Evolutionary conservation across 2,113 vertebrate species (phyloP).

Genomic region (Helogale parvula): DNA sequence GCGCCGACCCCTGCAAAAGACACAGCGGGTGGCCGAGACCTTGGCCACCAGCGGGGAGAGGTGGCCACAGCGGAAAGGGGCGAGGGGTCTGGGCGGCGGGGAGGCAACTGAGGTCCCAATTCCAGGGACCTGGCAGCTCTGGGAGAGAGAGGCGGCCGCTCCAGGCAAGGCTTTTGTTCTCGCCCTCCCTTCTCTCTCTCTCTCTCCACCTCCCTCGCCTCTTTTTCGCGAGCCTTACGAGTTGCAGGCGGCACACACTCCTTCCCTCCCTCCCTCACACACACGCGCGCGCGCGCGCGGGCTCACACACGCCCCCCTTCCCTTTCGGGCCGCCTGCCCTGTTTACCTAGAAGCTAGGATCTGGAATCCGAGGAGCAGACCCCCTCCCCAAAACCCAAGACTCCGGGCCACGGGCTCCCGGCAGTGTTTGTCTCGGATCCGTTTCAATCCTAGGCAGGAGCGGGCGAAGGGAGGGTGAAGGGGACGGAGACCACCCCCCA

Average conservation of each 20-base stretch:
- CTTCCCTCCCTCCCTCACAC: slow-evolving; percentile 16
- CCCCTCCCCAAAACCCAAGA: slow-evolving; percentile 20
- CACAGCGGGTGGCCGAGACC: background rate
- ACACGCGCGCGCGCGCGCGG: background rate
- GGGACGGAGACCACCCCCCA: background rate
- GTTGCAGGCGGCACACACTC: slow-evolving; percentile 69
- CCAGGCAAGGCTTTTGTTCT: slow-evolving; percentile 66
- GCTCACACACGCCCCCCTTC: slow-evolving; percentile 66
- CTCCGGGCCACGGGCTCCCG: background rate
- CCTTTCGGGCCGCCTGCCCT: slow-evolving; percentile 28
- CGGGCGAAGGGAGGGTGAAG: background rate
- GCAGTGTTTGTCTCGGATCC: background rate
- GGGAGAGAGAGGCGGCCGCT: background rate
- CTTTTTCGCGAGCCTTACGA: slow-evolving; percentile 62
- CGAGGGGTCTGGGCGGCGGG: background rate
- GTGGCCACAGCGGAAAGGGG: background rate
- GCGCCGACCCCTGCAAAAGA: background rate
- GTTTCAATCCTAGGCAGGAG: background rate
- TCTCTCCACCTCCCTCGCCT: slow-evolving; percentile 51
- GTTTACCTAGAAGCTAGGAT: slow-evolving; percentile 46
- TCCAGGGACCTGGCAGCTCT: background rate
- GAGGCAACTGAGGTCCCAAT: background rate
- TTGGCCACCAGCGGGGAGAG: background rate
- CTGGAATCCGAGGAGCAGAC: background rate
- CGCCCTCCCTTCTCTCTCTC: background rate